Base-by-base conservation (phyloP, 2,113 vertebrate species). In the Phyllopteryx taeniolatus region DNA sequence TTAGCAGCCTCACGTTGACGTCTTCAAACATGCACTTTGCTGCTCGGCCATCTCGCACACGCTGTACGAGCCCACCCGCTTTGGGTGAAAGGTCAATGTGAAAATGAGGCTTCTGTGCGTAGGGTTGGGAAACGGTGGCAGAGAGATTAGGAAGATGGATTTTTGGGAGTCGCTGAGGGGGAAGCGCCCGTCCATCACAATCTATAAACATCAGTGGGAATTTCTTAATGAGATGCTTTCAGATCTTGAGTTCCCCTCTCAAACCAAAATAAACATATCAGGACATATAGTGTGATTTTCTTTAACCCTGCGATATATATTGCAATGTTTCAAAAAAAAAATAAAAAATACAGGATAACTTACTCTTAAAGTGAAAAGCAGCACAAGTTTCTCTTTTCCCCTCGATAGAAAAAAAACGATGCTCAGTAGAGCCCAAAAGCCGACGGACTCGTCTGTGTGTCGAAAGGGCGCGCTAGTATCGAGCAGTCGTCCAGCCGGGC, bases 131-230 rank as follows among this genome's bases (percentile, higher is more conserved):
- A 92, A 92, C 85, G 80, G 87, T 83, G 87, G 82, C 79, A 83
- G 83, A 80, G 71, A 72, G 76, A 67, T 67, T 67, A 22, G 5
- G 46, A 68, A 35, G 67, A 54, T n/a, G 20, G 53, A n/a, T 81
- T 81, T 81, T 83, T 72, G 61, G 91, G 87, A 89, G 78, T 71
- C 79, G 74, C 80, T 68, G 91, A 92, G 27, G 27, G 92, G 87
- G 71, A 53, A 84, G 67, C 72, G 19, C 71, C 81, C 89, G 92
- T 92, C 90, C 85, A 91, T 93, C 93, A 93, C 89, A 92, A 90
- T 93, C 92, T 93, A 93, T 92, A 92, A 91, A 92, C 87, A 90
- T 79, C 22, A n/a, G 39, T 82, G 93, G 91, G 92, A 94, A 91
- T 93, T 84, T 90, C 70, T 87, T 93, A 94, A 94, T 93, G 90